Conservation (phyloP, 2,888 invertebrate genomes). For the Trissoscelio sp. region DNA sequence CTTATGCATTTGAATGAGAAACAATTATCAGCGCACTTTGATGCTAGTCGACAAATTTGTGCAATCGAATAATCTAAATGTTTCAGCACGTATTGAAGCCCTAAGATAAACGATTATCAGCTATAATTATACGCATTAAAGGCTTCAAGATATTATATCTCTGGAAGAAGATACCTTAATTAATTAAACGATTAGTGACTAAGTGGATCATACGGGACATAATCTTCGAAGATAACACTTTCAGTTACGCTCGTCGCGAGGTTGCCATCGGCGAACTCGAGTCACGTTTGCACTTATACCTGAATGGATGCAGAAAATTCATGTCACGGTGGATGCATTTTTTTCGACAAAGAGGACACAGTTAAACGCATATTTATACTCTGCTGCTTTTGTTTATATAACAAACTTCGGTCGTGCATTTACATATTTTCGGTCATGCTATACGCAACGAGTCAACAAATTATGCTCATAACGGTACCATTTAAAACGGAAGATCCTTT, state of each 20-base stretch:
- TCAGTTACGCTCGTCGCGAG: constrained; percentile 57
- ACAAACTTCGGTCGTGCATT: constrained; percentile 43
- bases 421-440: constrained; percentile 56
- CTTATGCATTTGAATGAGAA: constrained; percentile 23
- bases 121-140: neutral
- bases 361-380: constrained; percentile 58
- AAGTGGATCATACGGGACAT: constrained; percentile 29
- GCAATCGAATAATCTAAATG: neutral
- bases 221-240: constrained; percentile 59
- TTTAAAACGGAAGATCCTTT: constrained; percentile 32
- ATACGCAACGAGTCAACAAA: constrained; percentile 49
- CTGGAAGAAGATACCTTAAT: constrained; percentile 29
- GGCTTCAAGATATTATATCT: constrained; percentile 14
- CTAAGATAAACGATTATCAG: neutral
- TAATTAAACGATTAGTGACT: constrained; percentile 49
- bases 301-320: constrained; percentile 59
- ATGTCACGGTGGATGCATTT: constrained; percentile 60
- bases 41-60: constrained; percentile 4
- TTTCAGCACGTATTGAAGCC: neutral
- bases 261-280: constrained; percentile 43
- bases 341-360: constrained; percentile 57
- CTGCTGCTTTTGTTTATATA: constrained; percentile 56
- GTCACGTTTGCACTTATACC: constrained; percentile 47
- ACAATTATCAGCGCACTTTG: constrained; percentile 32
- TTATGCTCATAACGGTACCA: constrained; percentile 58